Conservation (phyloP, 2,888 invertebrate genomes). For the Calliphora vomitoria region DNA sequence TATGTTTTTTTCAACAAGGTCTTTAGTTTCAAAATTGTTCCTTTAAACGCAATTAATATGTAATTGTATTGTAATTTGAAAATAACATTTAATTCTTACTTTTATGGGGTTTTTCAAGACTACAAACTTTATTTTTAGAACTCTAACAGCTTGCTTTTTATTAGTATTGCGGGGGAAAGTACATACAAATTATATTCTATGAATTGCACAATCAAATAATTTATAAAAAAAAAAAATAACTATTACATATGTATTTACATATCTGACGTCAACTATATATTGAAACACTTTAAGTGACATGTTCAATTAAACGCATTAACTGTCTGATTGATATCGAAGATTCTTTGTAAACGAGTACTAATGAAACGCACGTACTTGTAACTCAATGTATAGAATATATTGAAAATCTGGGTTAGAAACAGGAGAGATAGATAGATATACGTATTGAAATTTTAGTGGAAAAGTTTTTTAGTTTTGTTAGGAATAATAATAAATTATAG, state of each 20-base stretch:
- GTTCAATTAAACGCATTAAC: constrained; percentile 47
- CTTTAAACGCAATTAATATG: background rate
- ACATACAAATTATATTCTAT: background rate
- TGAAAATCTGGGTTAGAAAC: too few species aligned
- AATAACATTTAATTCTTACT: background rate
- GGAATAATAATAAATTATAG: too few species aligned
- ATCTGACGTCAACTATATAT: constrained; percentile 33
- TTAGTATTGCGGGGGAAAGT: background rate
- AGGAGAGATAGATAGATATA: too few species aligned
- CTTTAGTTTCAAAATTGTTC: background rate
- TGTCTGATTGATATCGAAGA: background rate
- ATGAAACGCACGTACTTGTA: background rate
- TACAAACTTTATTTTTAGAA: background rate
- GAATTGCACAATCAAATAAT: background rate
- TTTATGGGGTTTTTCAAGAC: background rate
- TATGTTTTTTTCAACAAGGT: background rate
- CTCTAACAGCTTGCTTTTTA: background rate
- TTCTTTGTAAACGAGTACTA: background rate
- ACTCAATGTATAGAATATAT: too few species aligned
- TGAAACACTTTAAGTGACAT: constrained; percentile 32
- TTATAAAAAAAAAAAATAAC: background rate
- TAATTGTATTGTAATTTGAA: background rate
- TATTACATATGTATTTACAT: background rate
- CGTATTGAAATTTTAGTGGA: too few species aligned
- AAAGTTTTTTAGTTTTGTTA: too few species aligned